Conservation (phyloP, 2,113 vertebrate species). For the Vombatus ursinus region DNA sequence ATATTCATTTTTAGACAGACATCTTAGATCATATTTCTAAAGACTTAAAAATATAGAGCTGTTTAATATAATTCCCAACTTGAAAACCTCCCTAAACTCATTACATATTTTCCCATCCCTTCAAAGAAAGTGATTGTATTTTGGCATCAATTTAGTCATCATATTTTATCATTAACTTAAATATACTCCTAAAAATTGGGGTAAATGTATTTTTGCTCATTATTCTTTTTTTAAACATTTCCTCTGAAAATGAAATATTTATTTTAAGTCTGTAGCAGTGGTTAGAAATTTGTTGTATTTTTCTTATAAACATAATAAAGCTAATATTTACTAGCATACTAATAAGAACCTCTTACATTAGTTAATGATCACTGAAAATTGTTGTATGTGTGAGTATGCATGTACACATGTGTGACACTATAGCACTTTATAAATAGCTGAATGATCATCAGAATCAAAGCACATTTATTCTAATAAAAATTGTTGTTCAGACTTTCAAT, state of each 20-base stretch:
- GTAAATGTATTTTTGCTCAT: not conserved
- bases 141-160: not conserved
- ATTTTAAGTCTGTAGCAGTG: accelerated
- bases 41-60: not conserved
- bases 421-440: not conserved
- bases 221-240: accelerated
- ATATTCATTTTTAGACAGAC: accelerated
- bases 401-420: accelerated
- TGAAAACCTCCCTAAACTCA: not conserved
- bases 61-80: too few species aligned
- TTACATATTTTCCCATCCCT: accelerated
- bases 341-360: not conserved
- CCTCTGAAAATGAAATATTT: not conserved
- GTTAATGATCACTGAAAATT: accelerated
- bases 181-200: not conserved
- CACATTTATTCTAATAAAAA: not conserved
- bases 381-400: accelerated
- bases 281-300: not conserved
- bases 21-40: accelerated
- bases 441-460: not conserved
- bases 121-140: accelerated
- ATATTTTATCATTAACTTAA: not conserved
- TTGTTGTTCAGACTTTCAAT: not conserved
- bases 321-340: accelerated
- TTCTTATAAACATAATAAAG: not conserved